Evolutionary conservation across 2,888 invertebrate genomes (phyloP).

Genomic region (Pterobdella sp.): DNA sequence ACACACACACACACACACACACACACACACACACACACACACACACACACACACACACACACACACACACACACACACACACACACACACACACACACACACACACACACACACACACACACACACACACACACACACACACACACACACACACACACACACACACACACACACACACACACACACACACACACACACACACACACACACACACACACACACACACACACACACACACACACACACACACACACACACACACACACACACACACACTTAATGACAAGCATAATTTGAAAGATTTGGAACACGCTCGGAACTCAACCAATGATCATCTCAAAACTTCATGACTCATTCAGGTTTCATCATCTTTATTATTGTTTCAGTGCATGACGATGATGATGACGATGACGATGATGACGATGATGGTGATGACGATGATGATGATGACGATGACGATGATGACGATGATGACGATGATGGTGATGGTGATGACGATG

Average conservation of each 20-base stretch:
- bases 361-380: no score
- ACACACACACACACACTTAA: slow-evolving; percentile 11
- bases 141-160: slow-evolving; percentile 10
- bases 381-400: no score
- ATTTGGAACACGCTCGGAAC: not conserved
- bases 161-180: slow-evolving; percentile 16
- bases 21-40: slow-evolving; percentile 11
- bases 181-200: slow-evolving; percentile 16
- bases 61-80: slow-evolving; percentile 16
- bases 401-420: slow-evolving; percentile 16
- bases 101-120: slow-evolving; percentile 16
- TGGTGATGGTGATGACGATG: slow-evolving; percentile 19
- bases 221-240: slow-evolving; percentile 16
- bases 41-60: slow-evolving; percentile 16
- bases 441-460: slow-evolving; percentile 24
- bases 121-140: slow-evolving; percentile 16
- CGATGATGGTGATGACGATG: slow-evolving; percentile 26
- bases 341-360: no score
- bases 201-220: slow-evolving; percentile 16
- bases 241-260: slow-evolving; percentile 16
- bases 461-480: slow-evolving; percentile 26
- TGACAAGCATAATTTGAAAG: not conserved
- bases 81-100: slow-evolving; percentile 14
- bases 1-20: not conserved
- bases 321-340: not conserved